Base-by-base conservation (phyloP, 2,888 invertebrate species). In the Tholera decimalis region DNA sequence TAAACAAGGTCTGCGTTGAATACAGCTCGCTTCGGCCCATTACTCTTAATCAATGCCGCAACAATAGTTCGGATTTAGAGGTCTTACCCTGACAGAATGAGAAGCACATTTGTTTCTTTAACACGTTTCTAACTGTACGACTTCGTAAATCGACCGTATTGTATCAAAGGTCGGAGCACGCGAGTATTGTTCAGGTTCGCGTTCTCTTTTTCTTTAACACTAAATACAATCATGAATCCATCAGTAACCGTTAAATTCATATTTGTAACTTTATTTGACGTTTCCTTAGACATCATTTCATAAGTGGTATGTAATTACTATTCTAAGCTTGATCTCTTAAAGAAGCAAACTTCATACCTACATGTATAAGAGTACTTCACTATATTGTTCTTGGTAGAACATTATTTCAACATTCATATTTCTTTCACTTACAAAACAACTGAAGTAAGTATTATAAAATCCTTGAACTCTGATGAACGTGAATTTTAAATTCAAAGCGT, bases 41-140 rank as follows among this genome's bases (percentile, higher is more conserved):
- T 89, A 89, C 77, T 91, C 88, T 86, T 86, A 84, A 89, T 89
- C 88, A 90, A 79, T 54, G 80, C 82, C 73, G 74, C 78, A 85
- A 89, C 87, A 90, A 90, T 90, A 83, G 88, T 83, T 84, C 82
- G 80, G 84, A 86, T 87, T 85, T 84, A 80, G 82, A 76, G 65
- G 67, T 71, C 39, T 63, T 70, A 70, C 70, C 58, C 54, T 65
- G 80, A 70, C 76, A 79, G 79, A 84, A 82, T 85, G 83, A 75
- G 77, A 64, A 75, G 76, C 68, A 73, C 83, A 87, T 87, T 86
- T 83, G 82, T 80, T 87, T 82, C 74, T 69, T 67, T 71, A 79
- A 73, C 66, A 46, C 58, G 43, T 60, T 67, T 47, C 55, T 51
- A 37, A 57, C 39, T 44, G 11, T 43, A 55, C 37, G 60, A 64